Evolutionary conservation across 2,797 vertebrate genomes (phyloP).

Genomic region (Poeciliopsis gracilis): DNA sequence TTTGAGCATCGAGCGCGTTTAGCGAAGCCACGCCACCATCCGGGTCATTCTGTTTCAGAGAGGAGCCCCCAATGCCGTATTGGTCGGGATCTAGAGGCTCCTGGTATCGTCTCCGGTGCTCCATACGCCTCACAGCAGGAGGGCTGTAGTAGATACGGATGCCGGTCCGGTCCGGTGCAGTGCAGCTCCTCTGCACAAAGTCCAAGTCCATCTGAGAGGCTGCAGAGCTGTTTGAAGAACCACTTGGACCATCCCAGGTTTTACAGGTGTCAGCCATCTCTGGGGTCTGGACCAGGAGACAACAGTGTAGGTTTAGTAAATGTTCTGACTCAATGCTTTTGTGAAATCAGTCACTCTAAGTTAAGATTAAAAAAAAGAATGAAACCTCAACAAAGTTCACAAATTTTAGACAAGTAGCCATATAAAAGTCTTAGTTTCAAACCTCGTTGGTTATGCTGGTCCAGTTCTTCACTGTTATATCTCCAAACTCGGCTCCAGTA

Average conservation of each 20-base stretch:
- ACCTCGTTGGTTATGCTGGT: slow-evolving; percentile 86
- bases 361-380: background rate
- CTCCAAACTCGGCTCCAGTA: slow-evolving; percentile 66
- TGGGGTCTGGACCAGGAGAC: slow-evolving; percentile 50
- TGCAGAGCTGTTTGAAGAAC: slow-evolving; percentile 68
- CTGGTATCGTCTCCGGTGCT: slow-evolving; percentile 67
- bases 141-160: slow-evolving; percentile 99
- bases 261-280: slow-evolving; percentile 74
- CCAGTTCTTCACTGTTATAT: slow-evolving; percentile 85
- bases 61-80: slow-evolving; percentile 80
- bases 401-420: background rate
- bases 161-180: slow-evolving; percentile 93
- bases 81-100: slow-evolving; percentile 74
- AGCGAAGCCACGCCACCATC: slow-evolving; percentile 48
- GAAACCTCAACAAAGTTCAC: background rate
- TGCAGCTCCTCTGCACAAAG: slow-evolving; percentile 92
- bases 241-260: slow-evolving; percentile 87
- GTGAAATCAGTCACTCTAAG: background rate
- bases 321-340: background rate
- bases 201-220: slow-evolving; percentile 81
- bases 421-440: slow-evolving; percentile 21
- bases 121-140: slow-evolving; percentile 89
- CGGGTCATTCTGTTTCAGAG: slow-evolving; percentile 78
- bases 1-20: slow-evolving; percentile 54
- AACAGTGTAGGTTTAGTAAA: background rate